Base-by-base conservation (phyloP, 1,140 invertebrate species). In the Apis cerana region DNA sequence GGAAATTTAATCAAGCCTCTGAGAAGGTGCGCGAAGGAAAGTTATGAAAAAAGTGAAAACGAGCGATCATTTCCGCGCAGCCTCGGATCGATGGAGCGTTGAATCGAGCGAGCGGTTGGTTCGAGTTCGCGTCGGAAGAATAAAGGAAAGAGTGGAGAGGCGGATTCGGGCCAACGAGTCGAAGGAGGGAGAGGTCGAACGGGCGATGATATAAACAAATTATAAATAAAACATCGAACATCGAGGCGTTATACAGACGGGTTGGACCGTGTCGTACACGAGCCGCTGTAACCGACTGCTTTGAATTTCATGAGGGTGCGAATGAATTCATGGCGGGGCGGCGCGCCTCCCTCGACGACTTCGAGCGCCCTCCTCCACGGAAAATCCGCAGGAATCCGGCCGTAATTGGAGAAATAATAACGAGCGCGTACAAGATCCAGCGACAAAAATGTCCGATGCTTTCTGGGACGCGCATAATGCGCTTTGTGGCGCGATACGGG, bases 151-250 rank as follows among this genome's bases (percentile, higher is more conserved):
- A n/a, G n/a, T n/a, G n/a, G n/a, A n/a, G n/a, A n/a, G n/a, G n/a
- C n/a, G n/a, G n/a, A n/a, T n/a, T n/a, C n/a, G n/a, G n/a, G n/a
- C n/a, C n/a, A n/a, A n/a, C n/a, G n/a, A n/a, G n/a, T n/a, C n/a
- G n/a, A n/a, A n/a, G n/a, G 12, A 52, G 8, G 23, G 52, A 43
- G 15, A 71, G 79, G 85, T 69, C 76, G 80, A 91, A 85, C 85
- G 85, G 85, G 90, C 90, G 89, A 91, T 90, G 89, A 86, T 88
- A 92, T 90, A 91, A 92, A 91, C 89, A 92, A 92, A 92, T 92
- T 90, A 92, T 92, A 92, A 92, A 92, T 92, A 92, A 92, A 92
- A 92, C 91, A 93, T 93, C 80, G 90, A 91, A 91, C 88, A 89
- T 83, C 84, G 64, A 85, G 85, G 56, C n/a, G 69, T 33, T 33